Conservation (phyloP, 2,113 vertebrate genomes). For the Campylorhamphus procurvoides region DNA sequence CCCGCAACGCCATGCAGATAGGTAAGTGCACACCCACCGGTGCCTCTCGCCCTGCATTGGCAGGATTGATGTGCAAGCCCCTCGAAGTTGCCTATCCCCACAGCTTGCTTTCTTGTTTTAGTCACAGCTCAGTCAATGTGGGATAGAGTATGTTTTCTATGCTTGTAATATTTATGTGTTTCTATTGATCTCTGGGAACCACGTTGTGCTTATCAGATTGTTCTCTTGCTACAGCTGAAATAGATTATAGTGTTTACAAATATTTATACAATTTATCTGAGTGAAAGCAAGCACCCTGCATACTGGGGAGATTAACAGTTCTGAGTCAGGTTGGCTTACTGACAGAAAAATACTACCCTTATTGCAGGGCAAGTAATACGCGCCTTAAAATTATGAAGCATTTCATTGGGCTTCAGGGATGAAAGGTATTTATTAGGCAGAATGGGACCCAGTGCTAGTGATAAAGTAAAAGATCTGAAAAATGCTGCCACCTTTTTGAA, state of each 20-base stretch:
- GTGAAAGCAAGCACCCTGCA: constrained; percentile 27
- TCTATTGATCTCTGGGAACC: constrained; percentile 53
- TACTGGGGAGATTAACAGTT: constrained; percentile 33
- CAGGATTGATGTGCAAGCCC: neutral
- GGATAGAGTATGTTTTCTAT: neutral
- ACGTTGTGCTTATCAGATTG: constrained; percentile 45
- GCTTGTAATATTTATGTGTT: constrained; percentile 25
- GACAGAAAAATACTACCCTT: neutral
- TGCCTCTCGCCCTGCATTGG: neutral
- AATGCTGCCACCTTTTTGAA: constrained; percentile 41
- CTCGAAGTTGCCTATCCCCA: accelerated
- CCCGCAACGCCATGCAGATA: constrained; percentile 82
- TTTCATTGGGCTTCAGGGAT: constrained; percentile 40
- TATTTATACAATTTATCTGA: constrained; percentile 60
- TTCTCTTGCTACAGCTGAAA: constrained; percentile 53
- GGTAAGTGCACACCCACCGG: constrained; percentile 67
- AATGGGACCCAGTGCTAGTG: neutral
- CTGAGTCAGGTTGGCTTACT: neutral
- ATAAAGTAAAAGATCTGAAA: constrained; percentile 47
- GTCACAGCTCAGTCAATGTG: neutral
- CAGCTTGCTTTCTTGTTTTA: neutral
- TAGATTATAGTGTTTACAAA: constrained; percentile 56
- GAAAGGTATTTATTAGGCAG: constrained; percentile 58
- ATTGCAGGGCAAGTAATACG: neutral
- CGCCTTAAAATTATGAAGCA: constrained; percentile 37